These are phyloP conservation scores for Rhincodon typus DNA, from an alignment of 2,797 vertebrate genomes.

Conservation along the genomic window DNA sequence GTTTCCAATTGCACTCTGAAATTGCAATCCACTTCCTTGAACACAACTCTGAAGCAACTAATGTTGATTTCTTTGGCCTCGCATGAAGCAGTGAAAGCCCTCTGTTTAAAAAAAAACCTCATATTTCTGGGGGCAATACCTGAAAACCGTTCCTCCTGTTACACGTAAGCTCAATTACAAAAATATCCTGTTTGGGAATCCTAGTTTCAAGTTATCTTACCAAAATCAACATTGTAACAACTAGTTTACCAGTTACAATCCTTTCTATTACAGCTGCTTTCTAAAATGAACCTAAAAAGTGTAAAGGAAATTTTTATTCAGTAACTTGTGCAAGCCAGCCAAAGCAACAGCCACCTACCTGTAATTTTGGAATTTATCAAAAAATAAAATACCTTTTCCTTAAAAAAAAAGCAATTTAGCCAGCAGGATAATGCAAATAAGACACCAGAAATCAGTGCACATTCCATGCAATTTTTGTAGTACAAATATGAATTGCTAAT, in stretches of 20 bases:
- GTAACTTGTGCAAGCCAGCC: neutral
- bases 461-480: conserved; percentile 20
- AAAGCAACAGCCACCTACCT: conserved; percentile 26
- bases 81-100: neutral
- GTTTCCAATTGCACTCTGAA: neutral
- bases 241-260: neutral
- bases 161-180: neutral
- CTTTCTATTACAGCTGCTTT: neutral
- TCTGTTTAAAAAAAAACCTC: neutral
- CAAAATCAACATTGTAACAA: neutral
- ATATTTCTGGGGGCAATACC: neutral
- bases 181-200: neutral
- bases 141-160: neutral
- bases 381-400: neutral
- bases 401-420: neutral
- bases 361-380: neutral
- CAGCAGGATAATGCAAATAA: neutral
- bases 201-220: neutral
- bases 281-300: neutral
- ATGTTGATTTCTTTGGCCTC: neutral
- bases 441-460: neutral
- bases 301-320: neutral
- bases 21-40: neutral
- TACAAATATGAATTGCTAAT: neutral
- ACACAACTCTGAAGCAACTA: neutral